Conservation (phyloP, 1,140 invertebrate genomes). For the Anastrepha obliqua region DNA sequence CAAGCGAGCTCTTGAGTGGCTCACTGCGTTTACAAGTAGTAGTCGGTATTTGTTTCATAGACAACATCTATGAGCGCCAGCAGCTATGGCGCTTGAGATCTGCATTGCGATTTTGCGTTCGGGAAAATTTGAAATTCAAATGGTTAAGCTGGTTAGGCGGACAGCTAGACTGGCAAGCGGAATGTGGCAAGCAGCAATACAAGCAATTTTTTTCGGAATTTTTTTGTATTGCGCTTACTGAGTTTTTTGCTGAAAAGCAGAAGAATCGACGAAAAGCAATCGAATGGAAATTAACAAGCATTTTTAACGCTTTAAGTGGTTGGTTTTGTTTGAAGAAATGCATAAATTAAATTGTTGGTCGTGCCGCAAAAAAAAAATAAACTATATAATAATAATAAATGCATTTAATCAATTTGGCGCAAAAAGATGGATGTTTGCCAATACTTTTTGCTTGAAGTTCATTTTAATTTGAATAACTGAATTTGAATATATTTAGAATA, state of each 20-base stretch:
- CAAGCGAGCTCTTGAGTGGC: not conserved
- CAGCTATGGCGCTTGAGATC: not conserved
- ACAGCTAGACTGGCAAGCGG: not conserved
- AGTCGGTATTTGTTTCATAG: not conserved
- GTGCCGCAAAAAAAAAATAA: too few species aligned
- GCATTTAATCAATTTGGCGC: too few species aligned
- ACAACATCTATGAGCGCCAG: not conserved
- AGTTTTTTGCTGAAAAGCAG: not conserved
- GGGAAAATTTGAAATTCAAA: conserved; percentile 42
- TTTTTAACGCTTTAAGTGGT: not conserved
- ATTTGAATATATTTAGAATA: too few species aligned
- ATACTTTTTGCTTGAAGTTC: too few species aligned
- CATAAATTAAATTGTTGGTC: too few species aligned
- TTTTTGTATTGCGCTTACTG: not conserved
- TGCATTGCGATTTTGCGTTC: not conserved
- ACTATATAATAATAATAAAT: too few species aligned
- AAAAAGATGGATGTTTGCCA: too few species aligned
- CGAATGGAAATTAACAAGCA: not conserved
- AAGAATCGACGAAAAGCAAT: not conserved
- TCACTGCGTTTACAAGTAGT: not conserved
- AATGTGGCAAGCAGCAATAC: not conserved
- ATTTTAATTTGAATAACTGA: too few species aligned
- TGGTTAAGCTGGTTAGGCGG: not conserved
- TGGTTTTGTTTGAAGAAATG: too few species aligned
- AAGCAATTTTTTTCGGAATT: not conserved